These are phyloP conservation scores for Drosophila sordidula DNA, from an alignment of 2,888 invertebrate genomes.

Conservation along the genomic window DNA sequence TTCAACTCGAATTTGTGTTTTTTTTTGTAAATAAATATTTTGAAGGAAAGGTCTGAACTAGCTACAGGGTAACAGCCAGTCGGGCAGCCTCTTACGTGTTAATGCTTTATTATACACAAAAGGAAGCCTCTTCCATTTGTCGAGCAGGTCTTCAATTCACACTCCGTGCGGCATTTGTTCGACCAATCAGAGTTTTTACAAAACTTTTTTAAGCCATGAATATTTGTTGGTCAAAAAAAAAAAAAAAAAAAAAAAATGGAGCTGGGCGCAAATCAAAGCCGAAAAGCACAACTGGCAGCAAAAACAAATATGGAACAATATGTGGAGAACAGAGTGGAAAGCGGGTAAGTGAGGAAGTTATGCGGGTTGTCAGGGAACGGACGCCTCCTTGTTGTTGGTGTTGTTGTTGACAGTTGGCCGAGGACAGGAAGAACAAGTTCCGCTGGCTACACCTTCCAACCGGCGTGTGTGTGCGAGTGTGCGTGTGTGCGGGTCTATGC, in stretches of 20 bases:
- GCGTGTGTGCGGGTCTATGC: constrained; percentile 53
- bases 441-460: constrained; percentile 4
- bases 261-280: constrained; percentile 51
- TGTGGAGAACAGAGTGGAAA: constrained; percentile 4
- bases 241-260: not conserved
- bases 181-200: constrained; percentile 16
- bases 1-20: too few species aligned
- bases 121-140: not conserved
- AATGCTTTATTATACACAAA: not conserved
- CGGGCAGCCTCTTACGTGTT: not conserved
- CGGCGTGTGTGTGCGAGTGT: constrained; percentile 11
- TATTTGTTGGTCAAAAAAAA: constrained; percentile 25
- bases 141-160: not conserved
- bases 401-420: not conserved
- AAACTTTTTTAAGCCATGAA: constrained; percentile 40
- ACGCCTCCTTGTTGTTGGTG: not conserved
- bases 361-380: constrained; percentile 4
- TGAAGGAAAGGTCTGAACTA: too few species aligned
- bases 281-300: constrained; percentile 3
- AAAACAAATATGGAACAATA: constrained; percentile 47
- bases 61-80: not conserved
- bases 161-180: not conserved
- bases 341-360: constrained; percentile 6
- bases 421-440: not conserved
- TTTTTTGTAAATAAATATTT: too few species aligned